Evolutionary conservation across 2,113 vertebrate species (phyloP).

Genomic region (Oreochromis aureus): DNA sequence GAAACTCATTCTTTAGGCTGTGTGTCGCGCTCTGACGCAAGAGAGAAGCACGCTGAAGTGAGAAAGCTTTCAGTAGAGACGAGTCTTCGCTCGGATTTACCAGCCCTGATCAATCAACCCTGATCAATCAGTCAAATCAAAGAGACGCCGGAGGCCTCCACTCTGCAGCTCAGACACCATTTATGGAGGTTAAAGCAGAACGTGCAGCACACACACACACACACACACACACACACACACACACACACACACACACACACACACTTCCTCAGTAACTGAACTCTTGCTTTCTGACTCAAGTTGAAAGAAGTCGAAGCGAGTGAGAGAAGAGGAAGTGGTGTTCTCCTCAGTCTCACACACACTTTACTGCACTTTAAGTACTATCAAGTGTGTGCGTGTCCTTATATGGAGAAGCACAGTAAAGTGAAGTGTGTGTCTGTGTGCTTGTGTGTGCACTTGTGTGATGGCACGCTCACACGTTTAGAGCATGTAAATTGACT

Average conservation of each 20-base stretch:
- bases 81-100: not conserved
- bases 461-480: not conserved
- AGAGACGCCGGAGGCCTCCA: rapidly evolving
- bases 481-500: not conserved
- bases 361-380: not conserved
- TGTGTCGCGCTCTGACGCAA: not conserved
- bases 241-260: not conserved
- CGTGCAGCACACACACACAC: not conserved
- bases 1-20: not conserved
- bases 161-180: not conserved
- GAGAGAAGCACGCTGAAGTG: not conserved
- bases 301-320: not conserved
- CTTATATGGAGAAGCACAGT: not conserved
- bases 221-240: not conserved
- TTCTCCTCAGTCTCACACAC: not conserved
- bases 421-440: not conserved
- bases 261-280: not conserved
- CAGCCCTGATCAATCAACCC: not conserved
- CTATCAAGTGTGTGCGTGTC: not conserved
- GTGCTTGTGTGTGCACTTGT: rapidly evolving
- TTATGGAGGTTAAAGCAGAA: not conserved
- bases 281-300: slow-evolving; percentile 9
- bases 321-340: slow-evolving; percentile 17
- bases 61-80: not conserved
- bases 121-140: not conserved